Evolutionary conservation across 2,797 vertebrate genomes (phyloP).

Genomic region (Brachyalestes nurse): DNA sequence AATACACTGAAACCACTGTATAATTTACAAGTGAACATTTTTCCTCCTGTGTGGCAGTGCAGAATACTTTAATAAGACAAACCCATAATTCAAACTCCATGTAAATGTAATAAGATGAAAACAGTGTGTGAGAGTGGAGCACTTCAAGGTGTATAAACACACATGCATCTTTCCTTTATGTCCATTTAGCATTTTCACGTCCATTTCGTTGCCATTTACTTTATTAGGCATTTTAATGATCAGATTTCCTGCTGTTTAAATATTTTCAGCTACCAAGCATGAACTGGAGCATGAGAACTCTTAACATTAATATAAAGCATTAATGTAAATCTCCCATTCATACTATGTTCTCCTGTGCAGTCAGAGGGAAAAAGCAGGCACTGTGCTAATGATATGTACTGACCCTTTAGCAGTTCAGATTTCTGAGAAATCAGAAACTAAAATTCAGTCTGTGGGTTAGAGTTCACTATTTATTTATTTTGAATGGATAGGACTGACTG

Average conservation of each 20-base stretch:
- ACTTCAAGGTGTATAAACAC: not conserved
- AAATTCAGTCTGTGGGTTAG: not conserved
- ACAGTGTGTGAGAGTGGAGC: too few species aligned
- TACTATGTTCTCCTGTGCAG: not conserved
- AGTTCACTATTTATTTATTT: not conserved
- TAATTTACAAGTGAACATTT: too few species aligned
- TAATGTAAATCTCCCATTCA: not conserved
- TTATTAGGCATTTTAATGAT: not conserved
- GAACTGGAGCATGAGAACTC: not conserved
- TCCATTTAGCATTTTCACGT: not conserved
- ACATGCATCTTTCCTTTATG: not conserved
- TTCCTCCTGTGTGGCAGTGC: too few species aligned
- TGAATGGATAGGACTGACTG: not conserved
- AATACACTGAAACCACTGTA: too few species aligned
- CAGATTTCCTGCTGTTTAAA: not conserved
- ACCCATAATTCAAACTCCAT: too few species aligned
- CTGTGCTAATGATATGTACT: conserved; percentile 6
- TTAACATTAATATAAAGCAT: not conserved
- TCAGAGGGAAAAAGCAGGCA: not conserved
- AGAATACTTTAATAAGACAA: too few species aligned
- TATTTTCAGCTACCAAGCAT: not conserved
- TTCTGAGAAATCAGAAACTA: not conserved
- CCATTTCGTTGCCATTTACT: not conserved
- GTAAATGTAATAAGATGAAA: too few species aligned
- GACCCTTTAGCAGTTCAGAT: not conserved